A percentile compares a stretch with the other conserved stretches of the same genome.
Conservation (phyloP, 1,140 invertebrate genomes). For the Drosophila sturtevanti region DNA sequence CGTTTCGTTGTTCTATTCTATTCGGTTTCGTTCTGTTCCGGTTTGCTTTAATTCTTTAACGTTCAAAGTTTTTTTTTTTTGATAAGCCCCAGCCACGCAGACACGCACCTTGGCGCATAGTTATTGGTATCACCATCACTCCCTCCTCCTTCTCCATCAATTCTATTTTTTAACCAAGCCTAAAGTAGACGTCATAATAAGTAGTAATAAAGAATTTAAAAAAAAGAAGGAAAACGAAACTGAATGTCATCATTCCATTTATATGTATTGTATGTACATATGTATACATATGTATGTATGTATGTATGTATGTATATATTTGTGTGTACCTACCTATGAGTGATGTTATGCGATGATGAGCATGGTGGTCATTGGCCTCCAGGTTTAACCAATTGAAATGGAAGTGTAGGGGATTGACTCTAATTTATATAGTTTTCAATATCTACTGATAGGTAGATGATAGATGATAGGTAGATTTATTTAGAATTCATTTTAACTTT, state of each 20-base stretch:
- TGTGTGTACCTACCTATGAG: too few species aligned
- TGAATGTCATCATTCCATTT: constrained; percentile 43
- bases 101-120: not conserved
- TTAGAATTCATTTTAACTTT: too few species aligned
- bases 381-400: not conserved
- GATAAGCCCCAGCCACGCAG: constrained; percentile 31
- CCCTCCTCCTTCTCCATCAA: not conserved
- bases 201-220: constrained; percentile 13
- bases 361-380: not conserved
- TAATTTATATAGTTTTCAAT: not conserved
- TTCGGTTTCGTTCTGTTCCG: constrained; percentile 7
- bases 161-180: constrained; percentile 10
- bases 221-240: constrained; percentile 36
- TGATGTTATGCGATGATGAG: not conserved
- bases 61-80: constrained; percentile 1
- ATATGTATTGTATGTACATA: not conserved
- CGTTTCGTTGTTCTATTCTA: not conserved
- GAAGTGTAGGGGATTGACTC: not conserved
- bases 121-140: not conserved
- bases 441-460: not conserved
- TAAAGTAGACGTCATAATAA: constrained; percentile 23
- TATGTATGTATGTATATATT: not conserved
- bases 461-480: not conserved
- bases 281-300: not conserved
- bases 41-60: constrained; percentile 8